Evolutionary conservation across 2,888 invertebrate species (phyloP).

Genomic region (Latheticus oryzae): DNA sequence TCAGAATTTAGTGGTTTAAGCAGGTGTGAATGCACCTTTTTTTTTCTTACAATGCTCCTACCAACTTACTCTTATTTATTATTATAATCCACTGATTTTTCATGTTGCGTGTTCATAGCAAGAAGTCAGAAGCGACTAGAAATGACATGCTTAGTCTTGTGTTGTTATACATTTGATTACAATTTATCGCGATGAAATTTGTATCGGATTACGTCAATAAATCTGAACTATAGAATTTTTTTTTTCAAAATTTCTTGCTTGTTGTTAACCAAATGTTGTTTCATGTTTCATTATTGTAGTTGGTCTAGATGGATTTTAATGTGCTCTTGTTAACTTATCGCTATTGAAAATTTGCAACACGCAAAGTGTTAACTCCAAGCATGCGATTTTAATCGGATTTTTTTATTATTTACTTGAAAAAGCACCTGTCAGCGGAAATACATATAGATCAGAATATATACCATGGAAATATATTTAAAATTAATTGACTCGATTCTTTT

Average conservation of each 20-base stretch:
- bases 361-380: conserved; percentile 6
- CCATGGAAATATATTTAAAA: too few species aligned
- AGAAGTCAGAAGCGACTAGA: neutral
- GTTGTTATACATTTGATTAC: too few species aligned
- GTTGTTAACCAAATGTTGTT: too few species aligned
- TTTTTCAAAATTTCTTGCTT: too few species aligned
- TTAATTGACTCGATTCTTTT: too few species aligned
- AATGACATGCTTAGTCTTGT: neutral
- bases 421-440: conserved; percentile 13
- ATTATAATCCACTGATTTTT: conserved; percentile 9
- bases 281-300: conserved; percentile 22
- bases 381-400: conserved; percentile 15
- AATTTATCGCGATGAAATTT: too few species aligned
- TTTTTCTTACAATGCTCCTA: neutral
- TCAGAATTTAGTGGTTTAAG: too few species aligned
- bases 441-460: neutral
- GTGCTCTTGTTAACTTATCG: conserved; percentile 25
- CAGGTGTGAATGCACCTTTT: too few species aligned
- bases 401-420: too few species aligned
- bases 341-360: conserved; percentile 25
- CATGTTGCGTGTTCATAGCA: neutral
- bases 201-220: too few species aligned
- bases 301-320: conserved; percentile 15
- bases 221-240: too few species aligned
- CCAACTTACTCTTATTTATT: conserved; percentile 11